phyloP scores from a whole-genome alignment of 1,140 invertebrate genomes.

The Drosophila mayri region DNA sequence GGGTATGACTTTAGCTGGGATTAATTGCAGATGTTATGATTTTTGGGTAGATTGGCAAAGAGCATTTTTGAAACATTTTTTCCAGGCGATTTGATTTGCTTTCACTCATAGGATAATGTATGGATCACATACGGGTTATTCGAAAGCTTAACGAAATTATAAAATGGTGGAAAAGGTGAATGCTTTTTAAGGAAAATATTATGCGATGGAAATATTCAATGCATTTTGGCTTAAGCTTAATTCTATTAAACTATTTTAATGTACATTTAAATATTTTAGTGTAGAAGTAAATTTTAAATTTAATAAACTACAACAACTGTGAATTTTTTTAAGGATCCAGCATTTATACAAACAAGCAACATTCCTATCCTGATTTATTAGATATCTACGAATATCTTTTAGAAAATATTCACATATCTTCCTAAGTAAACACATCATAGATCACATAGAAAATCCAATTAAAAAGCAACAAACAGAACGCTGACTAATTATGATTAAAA shows the following conservation, averaged over 20 bases:
- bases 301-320: too few species aligned
- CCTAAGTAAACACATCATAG: slow-evolving; percentile 47
- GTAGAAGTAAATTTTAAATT: too few species aligned
- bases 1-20: slow-evolving; percentile 47
- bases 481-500: slow-evolving; percentile 65
- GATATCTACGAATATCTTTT: background rate
- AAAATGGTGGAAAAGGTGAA: slow-evolving; percentile 9
- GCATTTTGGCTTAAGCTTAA: too few species aligned
- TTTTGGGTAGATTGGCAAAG: slow-evolving; percentile 27
- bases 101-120: slow-evolving; percentile 27
- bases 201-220: background rate
- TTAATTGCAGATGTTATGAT: slow-evolving; percentile 83
- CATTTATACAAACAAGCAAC: too few species aligned
- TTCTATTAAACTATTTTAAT: too few species aligned
- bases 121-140: slow-evolving; percentile 5
- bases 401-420: background rate
- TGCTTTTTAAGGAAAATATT: background rate
- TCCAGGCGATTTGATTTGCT: slow-evolving; percentile 66
- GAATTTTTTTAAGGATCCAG: too few species aligned
- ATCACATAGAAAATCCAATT: slow-evolving; percentile 41
- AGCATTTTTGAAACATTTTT: slow-evolving; percentile 63
- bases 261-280: too few species aligned
- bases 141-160: background rate
- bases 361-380: slow-evolving; percentile 3
- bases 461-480: slow-evolving; percentile 69